phyloP scores from a whole-genome alignment of 2,113 vertebrate genomes.

The Camelus dromedarius region DNA sequence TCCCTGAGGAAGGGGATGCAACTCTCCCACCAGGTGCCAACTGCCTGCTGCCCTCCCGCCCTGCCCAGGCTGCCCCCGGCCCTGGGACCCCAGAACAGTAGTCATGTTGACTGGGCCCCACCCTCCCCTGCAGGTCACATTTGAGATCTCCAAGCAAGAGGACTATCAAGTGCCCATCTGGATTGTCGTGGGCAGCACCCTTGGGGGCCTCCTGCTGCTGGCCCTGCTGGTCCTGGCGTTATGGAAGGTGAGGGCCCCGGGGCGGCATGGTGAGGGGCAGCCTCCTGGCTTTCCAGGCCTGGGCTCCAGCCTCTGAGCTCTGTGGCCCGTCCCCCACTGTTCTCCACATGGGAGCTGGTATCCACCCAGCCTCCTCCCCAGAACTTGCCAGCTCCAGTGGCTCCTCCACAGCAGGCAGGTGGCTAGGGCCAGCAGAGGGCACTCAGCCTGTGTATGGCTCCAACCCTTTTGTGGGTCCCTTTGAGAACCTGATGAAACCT shows the following conservation, averaged over 20 bases:
- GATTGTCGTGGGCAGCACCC: conserved; percentile 94
- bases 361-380: background rate
- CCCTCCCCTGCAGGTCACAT: conserved; percentile 86
- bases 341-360: background rate
- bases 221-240: conserved; percentile 93
- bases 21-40: background rate
- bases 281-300: background rate
- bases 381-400: fast-evolving
- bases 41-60: background rate
- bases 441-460: background rate
- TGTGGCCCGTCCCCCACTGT: fast-evolving
- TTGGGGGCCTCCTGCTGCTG: conserved; percentile 95
- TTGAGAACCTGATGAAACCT: background rate
- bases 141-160: conserved; percentile 94
- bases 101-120: fast-evolving
- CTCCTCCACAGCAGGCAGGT: background rate
- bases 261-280: fast-evolving
- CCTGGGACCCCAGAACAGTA: fast-evolving
- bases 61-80: background rate
- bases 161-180: conserved; percentile 91
- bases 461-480: background rate
- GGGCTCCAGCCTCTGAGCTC: background rate
- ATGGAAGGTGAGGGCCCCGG: conserved; percentile 92
- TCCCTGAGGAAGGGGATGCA: background rate
- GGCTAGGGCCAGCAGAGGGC: background rate